phyloP scores from a whole-genome alignment of 2,113 vertebrate species.

The Dolichallabes microphthalmus region DNA sequence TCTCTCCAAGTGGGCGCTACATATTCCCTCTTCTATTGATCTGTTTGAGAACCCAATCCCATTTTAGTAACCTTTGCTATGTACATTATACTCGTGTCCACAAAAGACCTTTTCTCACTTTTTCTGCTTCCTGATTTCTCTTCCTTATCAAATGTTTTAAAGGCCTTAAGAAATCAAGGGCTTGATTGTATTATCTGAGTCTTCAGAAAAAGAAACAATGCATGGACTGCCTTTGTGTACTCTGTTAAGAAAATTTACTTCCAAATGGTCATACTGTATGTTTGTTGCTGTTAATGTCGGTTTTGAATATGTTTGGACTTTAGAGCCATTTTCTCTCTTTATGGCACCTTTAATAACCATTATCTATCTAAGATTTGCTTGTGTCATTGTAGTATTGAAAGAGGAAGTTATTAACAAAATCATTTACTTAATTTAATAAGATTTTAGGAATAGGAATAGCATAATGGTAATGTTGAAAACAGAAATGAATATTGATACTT shows the following conservation, averaged over 20 bases:
- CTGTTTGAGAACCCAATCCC: conserved; percentile 18
- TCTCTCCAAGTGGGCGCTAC: neutral
- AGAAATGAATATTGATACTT: neutral
- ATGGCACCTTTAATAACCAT: conserved; percentile 15
- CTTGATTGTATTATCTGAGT: neutral
- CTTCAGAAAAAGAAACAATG: neutral
- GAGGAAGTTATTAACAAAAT: neutral
- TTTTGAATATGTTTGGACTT: conserved; percentile 1
- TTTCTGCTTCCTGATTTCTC: neutral
- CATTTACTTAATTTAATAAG: neutral
- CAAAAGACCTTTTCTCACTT: neutral
- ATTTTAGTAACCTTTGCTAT: conserved; percentile 4
- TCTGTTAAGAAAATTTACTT: conserved; percentile 12
- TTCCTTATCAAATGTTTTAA: neutral
- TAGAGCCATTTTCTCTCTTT: conserved; percentile 4
- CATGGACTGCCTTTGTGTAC: neutral
- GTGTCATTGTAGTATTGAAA: neutral
- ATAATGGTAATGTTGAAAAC: neutral
- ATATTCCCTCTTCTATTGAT: conserved; percentile 27
- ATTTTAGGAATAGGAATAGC: neutral
- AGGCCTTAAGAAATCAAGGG: conserved; percentile 19
- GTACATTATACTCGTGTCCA: neutral
- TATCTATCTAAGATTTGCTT: neutral
- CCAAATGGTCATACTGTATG: neutral
- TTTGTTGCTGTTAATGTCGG: neutral